Base-by-base conservation (phyloP, 2,113 vertebrate genomes). In the Dromaius novaehollandiae region DNA sequence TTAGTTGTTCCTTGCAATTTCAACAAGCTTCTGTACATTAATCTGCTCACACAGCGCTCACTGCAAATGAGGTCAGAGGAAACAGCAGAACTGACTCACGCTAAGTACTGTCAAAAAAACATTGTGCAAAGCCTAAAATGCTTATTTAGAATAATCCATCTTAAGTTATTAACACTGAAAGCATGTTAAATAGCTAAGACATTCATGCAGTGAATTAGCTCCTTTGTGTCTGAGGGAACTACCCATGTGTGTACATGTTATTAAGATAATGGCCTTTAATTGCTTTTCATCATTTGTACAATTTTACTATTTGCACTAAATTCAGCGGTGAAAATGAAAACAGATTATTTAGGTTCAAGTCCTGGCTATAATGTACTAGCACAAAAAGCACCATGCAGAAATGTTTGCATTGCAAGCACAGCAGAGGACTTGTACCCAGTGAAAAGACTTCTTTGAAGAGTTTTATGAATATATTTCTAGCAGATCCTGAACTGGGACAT, bases 271-370 rank as follows among this genome's bases (percentile, higher is more conserved):
- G 21, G 46, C 14, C 60, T 78, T 71, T 90, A 81, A 90, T 88
- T 88, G 71, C 73, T 93, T 94, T 88, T 53, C n/a, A 44, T 66
- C 44, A 42, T 88, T 92, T 75, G 46, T 81, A 42, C 34, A 71
- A 36, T 86, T 93, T 90, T 69, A 86, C 66, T 82, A 13, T 94
- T 96, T 86, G 64, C 76, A 88, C 65, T 77, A 86, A 82, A 90
- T 82, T 96, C 82, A 77, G 36, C 68, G 42, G 69, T 70, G 64
- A 83, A 55, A 96, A 86, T 58, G 46, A 63, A 65, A 81, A 38
- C 12, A 61, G 15, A 78, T 77, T 53, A 44, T 64, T 80, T 65
- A 74, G 40, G 79, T 89, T 96, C 56, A 24, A 74, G 34, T 81
- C 89, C 44, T 34, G 53, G 17, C 68, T 80, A 25, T 40, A 44